Conservation (phyloP, 2,888 invertebrate species). For the Idaea aversata region DNA sequence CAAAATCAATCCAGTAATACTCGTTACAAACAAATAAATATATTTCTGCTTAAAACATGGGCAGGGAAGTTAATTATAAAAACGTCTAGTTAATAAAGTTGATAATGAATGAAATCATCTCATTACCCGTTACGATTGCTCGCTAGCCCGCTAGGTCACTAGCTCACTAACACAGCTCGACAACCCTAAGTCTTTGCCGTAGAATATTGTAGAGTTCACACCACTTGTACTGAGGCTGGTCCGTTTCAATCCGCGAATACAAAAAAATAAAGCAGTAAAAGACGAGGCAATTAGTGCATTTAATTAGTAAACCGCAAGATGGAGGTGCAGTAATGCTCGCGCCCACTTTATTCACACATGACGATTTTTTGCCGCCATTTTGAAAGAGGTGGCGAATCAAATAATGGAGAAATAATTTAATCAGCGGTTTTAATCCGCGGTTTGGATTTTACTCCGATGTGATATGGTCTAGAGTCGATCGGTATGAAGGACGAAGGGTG, state of each 20-base stretch:
- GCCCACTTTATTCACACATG: slow-evolving; percentile 33
- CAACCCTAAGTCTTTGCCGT: background rate
- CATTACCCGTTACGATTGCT: background rate
- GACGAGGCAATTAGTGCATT: background rate
- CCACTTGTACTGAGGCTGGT: background rate
- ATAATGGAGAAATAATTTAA: slow-evolving; percentile 78
- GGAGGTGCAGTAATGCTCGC: slow-evolving; percentile 24
- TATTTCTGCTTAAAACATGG: too few species aligned
- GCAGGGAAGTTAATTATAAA: too few species aligned
- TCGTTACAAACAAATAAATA: too few species aligned
- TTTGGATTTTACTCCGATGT: slow-evolving; percentile 45
- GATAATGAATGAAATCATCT: too few species aligned
- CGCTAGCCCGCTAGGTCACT: too few species aligned
- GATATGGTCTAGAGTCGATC: slow-evolving; percentile 54
- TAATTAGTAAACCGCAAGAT: slow-evolving; percentile 18
- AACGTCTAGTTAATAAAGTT: too few species aligned
- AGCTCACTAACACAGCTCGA: background rate
- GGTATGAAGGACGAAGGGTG: slow-evolving; percentile 44
- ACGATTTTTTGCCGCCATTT: slow-evolving; percentile 69
- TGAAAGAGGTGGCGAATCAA: slow-evolving; percentile 77
- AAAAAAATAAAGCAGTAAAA: background rate
- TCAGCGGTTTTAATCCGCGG: slow-evolving; percentile 41
- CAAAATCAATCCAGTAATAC: too few species aligned
- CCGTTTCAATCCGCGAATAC: background rate
- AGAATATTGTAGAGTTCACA: background rate